Base-by-base conservation (phyloP, 2,888 invertebrate genomes). In the Linhomoeus sp. region DNA sequence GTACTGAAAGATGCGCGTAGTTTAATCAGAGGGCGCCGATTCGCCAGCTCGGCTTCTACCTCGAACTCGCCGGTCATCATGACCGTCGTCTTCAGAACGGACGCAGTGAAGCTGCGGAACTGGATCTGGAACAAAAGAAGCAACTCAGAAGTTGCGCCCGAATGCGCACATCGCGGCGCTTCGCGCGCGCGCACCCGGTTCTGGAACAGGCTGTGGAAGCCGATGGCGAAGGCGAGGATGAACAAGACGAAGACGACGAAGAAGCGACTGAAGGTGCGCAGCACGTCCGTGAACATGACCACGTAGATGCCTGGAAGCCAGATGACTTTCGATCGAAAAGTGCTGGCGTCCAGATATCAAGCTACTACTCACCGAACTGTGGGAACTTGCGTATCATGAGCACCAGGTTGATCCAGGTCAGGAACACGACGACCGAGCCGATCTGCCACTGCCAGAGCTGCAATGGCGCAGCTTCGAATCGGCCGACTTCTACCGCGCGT, bases 381-480 rank as follows among this genome's bases (percentile, higher is more conserved):
- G 67, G 66, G 45, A 67, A 56, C 49, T 65, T 64, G 43, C 65
- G 55, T 46, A 67, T 57, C 52, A 66, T 63, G 45, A 67, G 56
- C 3, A 67, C 53, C 3, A 67, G 52, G 47, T 65, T 64, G 45
- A 66, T 56, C 67, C 69, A 72, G 0, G 68, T 66, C 48, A 70
- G 54, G 55, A 72, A 70, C 20, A 71, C 63, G 14, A 67, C 61
- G 5, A 67, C 57, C 0, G 70, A 65, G 7, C 70, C 71, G n/a
- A 71, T 51, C 45, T 66, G 58, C 70, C 70, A 71, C 55, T 71
- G 71, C 70, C 70, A 70, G 2, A 53, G 55, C 70, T 70, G 52
- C 12, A 49, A 25, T 9, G 17, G 26, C 23, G 19, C 12, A 26
- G 19, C 23, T 43, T 15, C 42, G 15, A n/a, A n/a, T n/a, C n/a